phyloP scores from a whole-genome alignment of 2,888 invertebrate genomes.

The Xanthorhoe designata region DNA sequence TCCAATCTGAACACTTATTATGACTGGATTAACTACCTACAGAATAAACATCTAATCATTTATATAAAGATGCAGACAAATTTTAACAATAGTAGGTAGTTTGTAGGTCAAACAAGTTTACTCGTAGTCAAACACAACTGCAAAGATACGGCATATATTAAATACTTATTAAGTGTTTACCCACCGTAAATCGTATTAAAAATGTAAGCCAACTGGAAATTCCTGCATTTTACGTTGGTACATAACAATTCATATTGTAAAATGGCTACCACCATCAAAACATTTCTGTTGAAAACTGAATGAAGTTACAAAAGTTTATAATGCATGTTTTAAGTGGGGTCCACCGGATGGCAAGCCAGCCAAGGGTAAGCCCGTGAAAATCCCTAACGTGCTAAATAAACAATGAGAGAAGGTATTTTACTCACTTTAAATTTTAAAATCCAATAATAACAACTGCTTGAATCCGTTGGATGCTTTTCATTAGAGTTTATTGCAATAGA shows the following conservation, averaged over 20 bases:
- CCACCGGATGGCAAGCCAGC: constrained; percentile 40
- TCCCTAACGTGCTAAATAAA: constrained; percentile 64
- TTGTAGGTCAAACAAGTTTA: too few relatives aligned
- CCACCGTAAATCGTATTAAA: constrained; percentile 21
- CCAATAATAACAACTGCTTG: constrained; percentile 47
- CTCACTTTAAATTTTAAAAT: constrained; percentile 51
- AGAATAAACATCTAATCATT: too few relatives aligned
- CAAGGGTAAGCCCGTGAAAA: constrained; percentile 55
- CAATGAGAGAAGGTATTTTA: constrained; percentile 54
- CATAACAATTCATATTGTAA: constrained; percentile 26
- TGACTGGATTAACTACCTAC: too few relatives aligned
- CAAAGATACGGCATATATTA: not conserved
- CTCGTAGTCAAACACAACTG: too few relatives aligned
- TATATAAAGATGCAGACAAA: too few relatives aligned
- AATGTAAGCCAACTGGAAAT: constrained; percentile 1
- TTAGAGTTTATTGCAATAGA: not conserved
- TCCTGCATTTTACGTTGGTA: constrained; percentile 7
- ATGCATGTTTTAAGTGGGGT: constrained; percentile 60
- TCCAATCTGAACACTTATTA: too few relatives aligned
- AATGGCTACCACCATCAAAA: constrained; percentile 9
- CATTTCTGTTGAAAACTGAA: constrained; percentile 40
- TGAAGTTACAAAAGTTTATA: constrained; percentile 50
- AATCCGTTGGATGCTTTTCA: constrained; percentile 19
- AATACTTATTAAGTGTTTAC: constrained; percentile 22
- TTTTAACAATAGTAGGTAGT: too few relatives aligned